These are phyloP conservation scores for Pluvianellus socialis DNA, from an alignment of 2,113 vertebrate genomes.

Conservation along the genomic window DNA sequence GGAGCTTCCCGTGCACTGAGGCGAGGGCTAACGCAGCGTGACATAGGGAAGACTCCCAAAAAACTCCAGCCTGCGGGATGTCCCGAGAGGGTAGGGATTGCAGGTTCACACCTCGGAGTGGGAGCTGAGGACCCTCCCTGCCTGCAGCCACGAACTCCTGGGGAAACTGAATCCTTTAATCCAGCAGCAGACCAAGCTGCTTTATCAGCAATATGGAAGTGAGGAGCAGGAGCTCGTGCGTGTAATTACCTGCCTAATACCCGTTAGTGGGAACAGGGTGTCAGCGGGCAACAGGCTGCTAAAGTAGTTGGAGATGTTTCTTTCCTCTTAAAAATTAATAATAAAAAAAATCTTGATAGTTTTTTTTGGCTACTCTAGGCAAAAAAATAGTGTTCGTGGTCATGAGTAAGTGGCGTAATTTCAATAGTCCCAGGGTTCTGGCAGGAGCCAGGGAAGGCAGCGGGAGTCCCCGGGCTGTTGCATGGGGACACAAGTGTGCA, in stretches of 20 bases:
- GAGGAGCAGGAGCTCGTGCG: neutral
- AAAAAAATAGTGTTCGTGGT: neutral
- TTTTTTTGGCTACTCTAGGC: neutral
- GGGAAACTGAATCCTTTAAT: neutral
- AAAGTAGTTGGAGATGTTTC: neutral
- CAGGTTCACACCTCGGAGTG: neutral
- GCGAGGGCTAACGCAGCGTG: fast-evolving
- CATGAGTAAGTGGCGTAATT: fast-evolving
- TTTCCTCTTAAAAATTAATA: neutral
- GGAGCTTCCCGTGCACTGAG: neutral
- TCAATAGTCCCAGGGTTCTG: neutral
- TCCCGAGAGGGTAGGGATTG: neutral
- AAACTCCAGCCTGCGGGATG: neutral
- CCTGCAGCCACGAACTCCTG: neutral
- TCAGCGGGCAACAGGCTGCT: too few relatives aligned
- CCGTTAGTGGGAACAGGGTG: neutral
- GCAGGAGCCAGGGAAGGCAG: neutral
- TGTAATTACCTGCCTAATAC: neutral
- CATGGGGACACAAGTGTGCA: fast-evolving
- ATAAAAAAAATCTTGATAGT: too few relatives aligned
- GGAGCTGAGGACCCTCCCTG: neutral
- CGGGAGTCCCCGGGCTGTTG: fast-evolving
- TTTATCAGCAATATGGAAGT: neutral
- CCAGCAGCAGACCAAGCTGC: neutral
- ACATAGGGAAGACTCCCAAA: neutral